A percentile compares a stretch with the other conserved stretches of the same genome.
These are phyloP conservation scores for Micromys minutus DNA, from an alignment of 2,113 vertebrate species.

Conservation along the genomic window DNA sequence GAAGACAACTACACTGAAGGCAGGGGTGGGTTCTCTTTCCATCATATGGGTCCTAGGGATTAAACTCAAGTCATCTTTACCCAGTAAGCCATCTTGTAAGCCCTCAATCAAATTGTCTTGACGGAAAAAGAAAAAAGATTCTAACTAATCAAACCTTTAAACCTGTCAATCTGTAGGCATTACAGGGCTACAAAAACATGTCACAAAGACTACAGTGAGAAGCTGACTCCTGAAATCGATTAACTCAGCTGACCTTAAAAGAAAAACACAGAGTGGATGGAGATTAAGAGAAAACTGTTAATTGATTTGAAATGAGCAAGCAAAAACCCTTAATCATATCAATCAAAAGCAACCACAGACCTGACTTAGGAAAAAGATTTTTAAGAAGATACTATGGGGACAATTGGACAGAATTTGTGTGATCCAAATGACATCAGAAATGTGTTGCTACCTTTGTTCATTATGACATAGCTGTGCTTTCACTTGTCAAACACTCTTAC, in stretches of 20 bases:
- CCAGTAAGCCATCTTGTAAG: not conserved
- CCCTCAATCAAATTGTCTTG: not conserved
- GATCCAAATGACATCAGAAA: slow-evolving; percentile 10
- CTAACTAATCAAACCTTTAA: not conserved
- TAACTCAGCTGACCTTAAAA: not conserved
- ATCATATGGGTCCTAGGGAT: not conserved
- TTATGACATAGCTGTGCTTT: not conserved
- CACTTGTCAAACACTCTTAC: not conserved
- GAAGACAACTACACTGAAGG: no score
- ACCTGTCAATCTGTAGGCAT: not conserved
- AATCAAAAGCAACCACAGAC: not conserved
- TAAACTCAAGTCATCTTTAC: not conserved
- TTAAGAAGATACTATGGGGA: not conserved
- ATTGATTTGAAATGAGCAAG: not conserved
- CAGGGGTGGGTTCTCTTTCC: not conserved
- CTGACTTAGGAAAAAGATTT: not conserved
- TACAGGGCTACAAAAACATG: not conserved
- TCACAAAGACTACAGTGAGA: not conserved
- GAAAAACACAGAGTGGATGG: not conserved
- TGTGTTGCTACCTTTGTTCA: not conserved
- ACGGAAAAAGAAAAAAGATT: not conserved
- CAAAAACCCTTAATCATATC: not conserved
- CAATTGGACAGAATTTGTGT: slow-evolving; percentile 6
- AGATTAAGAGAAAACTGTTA: not conserved
- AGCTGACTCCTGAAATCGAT: slow-evolving; percentile 2